Conservation (phyloP, 1,140 invertebrate genomes). For the Lithobius niger region DNA sequence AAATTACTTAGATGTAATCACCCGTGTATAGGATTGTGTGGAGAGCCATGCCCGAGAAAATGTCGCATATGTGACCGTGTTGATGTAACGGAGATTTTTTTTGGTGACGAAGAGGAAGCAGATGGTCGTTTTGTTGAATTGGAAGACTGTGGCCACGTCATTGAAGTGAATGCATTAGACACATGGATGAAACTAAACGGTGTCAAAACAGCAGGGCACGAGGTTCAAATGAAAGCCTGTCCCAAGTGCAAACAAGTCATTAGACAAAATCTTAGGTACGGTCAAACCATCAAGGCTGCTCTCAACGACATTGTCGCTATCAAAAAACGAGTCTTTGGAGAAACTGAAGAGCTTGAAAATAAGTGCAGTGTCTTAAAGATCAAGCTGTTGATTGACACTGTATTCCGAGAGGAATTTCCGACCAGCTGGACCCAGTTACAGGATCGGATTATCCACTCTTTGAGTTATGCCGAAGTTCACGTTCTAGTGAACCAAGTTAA, state of each 20-base stretch:
- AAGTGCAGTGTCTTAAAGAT: neutral
- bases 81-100: constrained; percentile 41
- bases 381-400: neutral
- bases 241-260: constrained; percentile 48
- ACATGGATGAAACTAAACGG: constrained; percentile 31
- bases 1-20: constrained; percentile 40
- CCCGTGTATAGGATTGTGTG: constrained; percentile 48
- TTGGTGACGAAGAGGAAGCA: constrained; percentile 31
- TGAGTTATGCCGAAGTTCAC: neutral
- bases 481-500: constrained; percentile 3
- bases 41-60: constrained; percentile 42
- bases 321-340: constrained; percentile 31
- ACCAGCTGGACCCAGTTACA: neutral
- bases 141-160: constrained; percentile 46
- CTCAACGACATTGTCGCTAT: constrained; percentile 41
- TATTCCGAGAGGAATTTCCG: neutral
- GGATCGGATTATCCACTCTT: too few relatives aligned
- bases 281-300: constrained; percentile 40
- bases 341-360: neutral
- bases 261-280: constrained; percentile 43
- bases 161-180: constrained; percentile 34
- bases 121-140: constrained; percentile 41
- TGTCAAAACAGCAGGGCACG: constrained; percentile 18
- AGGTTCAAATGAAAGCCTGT: constrained; percentile 43
- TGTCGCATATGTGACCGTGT: constrained; percentile 34